Evolutionary conservation across 2,888 invertebrate genomes (phyloP), one percentile per base, ranked within the genome.

Genomic region (Hirtodrosophila alboralis): DNA sequence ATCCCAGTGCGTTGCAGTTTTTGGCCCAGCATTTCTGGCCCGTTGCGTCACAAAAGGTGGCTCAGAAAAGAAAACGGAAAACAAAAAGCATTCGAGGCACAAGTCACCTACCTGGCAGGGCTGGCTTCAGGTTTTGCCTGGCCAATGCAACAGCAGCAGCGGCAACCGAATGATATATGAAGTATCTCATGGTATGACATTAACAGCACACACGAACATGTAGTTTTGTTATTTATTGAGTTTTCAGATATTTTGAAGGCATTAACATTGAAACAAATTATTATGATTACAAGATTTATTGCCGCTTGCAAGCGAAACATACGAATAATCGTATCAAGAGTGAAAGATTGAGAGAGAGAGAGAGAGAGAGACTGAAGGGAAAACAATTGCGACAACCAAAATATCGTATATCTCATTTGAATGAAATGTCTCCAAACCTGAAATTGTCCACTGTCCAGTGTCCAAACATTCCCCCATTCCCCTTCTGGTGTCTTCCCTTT

Each of bases 141-240:
- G 16, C 41, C 56, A 59, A 61, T 73, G 61, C 57, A 47, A 44
- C 65, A 59, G 58, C 60, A 31, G 38, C 36, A 37, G 40, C 45
- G 18, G 61, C 54, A 60, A 57, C 58, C 59, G 86, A 86, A 88
- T 88, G 88, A 88, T 88, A 88, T 88, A 88, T 89, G 87, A 89
- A 88, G 89, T 88, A 89, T 89, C 88, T 87, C 86, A 86, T 84
- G 81, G 89, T 88, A 88, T 88, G 89, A 88, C 87, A 88, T 89
- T 88, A 88, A 88, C 87, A 88, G 88, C 88, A 88, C 88, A 87
- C 88, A 87, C 83, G 86, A 88, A 89, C 87, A 88, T 89, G 89
- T 86, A 83, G 86, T 84, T 83, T 77, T 72, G 88, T 88, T 87
- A 88, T 88, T 89, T 88, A 88, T 88, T 87, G 88, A 87, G 88